Evolutionary conservation across 53 echinoderm and acorn worm genomes (phyloP), one percentile per base, ranked within the genome.

Genomic region (Stichopus horrens): DNA sequence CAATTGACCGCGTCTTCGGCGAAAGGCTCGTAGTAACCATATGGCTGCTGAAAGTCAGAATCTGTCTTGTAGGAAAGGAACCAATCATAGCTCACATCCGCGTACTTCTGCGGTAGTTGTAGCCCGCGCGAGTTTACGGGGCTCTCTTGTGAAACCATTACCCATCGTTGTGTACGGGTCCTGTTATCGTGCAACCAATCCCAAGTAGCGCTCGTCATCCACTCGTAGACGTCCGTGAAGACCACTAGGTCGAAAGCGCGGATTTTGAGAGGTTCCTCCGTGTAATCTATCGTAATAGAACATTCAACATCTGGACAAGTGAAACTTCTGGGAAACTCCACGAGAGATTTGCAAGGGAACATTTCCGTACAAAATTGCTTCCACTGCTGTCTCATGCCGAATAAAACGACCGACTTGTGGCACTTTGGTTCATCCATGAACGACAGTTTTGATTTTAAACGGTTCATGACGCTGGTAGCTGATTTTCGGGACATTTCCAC

Each of bases 1-100:
- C 8, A 54, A 4, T 53, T 53, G 13, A 55, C 19, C 8, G 8
- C 53, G 5, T 55, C n/a, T 3, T 54, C 20, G 5, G 79, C n/a
- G 19, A 79, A 79, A 54, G 79, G 13, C 14, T 79, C 79, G 79
- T 79, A 79, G 54, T 53, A 19, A 54, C 79, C 79, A 16, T 55
- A 79, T 4, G 79, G 79, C 54, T 54, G 53, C 19, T 53, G 55
- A 8, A 79, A 79, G 10, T 79, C 79, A 52, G 79, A 79, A 37
- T 79, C 79, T 5, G 54, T 79, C 55, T 79, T 79, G 79, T 79
- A 79, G 55, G 79, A 79, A 54, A 19, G 52, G 20, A 79, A 0
- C 79, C 79, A 79, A 79, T 79, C 79, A 54, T 13, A 79, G 10
- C 52, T 55, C 18, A 79, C 79, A 79, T 79, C 79, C 11, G 79